A percentile compares a stretch with the other conserved stretches of the same genome.
phyloP scores from a whole-genome alignment of 2,113 vertebrate species.

The Onychorhynchus coronatus region DNA sequence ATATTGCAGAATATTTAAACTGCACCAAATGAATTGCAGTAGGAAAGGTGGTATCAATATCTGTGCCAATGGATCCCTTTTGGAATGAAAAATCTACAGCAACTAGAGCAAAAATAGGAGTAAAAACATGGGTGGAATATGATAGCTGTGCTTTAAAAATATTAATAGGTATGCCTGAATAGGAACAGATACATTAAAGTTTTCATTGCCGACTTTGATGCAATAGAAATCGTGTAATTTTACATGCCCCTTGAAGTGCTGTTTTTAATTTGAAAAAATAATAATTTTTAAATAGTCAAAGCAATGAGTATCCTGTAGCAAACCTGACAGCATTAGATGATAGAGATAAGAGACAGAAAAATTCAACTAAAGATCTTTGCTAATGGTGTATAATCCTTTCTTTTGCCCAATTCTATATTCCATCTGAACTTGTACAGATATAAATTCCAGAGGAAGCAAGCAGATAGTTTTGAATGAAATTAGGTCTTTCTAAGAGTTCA shows the following conservation, averaged over 20 bases:
- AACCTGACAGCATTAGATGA: neutral
- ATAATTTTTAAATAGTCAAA: neutral
- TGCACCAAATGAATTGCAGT: neutral
- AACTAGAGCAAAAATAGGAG: neutral
- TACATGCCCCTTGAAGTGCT: neutral
- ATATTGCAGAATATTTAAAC: neutral
- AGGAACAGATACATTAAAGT: neutral
- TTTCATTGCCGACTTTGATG: neutral
- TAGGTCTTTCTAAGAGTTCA: constrained; percentile 9
- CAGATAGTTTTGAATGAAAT: neutral
- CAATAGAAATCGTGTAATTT: neutral
- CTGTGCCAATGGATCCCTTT: constrained; percentile 4
- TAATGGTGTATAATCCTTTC: neutral
- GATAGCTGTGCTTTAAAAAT: neutral
- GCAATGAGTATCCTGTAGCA: neutral
- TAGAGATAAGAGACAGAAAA: neutral
- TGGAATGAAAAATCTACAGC: neutral
- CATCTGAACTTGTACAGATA: neutral
- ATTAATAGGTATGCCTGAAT: neutral
- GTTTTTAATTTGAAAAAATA: neutral
- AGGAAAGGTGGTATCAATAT: neutral
- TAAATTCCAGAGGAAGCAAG: neutral
- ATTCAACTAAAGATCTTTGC: neutral
- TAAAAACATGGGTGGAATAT: neutral
- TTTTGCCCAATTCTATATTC: neutral